phyloP scores from a whole-genome alignment of 2,113 vertebrate species.

The Tamias sibiricus region DNA sequence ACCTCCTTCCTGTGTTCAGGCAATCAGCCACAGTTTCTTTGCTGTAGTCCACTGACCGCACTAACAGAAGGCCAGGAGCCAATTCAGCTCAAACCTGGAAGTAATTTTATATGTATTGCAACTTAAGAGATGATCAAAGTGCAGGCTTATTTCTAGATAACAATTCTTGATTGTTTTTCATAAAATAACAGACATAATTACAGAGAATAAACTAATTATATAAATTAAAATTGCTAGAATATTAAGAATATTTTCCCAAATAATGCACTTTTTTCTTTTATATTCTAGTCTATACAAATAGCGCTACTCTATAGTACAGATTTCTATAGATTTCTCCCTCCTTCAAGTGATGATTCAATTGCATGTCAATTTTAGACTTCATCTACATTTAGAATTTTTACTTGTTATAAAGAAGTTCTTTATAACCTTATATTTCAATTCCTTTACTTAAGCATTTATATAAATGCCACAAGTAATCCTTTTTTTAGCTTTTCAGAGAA shows the following conservation, averaged over 20 bases:
- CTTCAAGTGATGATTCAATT: background rate
- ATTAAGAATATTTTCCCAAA: background rate
- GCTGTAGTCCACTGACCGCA: background rate
- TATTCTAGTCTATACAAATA: background rate
- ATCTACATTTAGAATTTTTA: background rate
- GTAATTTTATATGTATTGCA: slow-evolving; percentile 29
- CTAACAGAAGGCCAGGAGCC: background rate
- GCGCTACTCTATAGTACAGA: background rate
- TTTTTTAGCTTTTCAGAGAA: slow-evolving; percentile 26
- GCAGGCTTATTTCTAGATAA: slow-evolving; percentile 7
- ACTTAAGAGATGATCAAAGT: slow-evolving; percentile 27
- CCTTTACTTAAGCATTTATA: background rate
- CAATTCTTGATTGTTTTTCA: slow-evolving; percentile 28
- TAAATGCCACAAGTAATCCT: background rate
- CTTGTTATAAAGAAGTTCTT: slow-evolving; percentile 34
- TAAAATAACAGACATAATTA: background rate
- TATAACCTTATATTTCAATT: background rate
- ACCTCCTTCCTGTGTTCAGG: slow-evolving; percentile 56
- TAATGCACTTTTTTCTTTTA: background rate
- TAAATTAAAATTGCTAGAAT: background rate
- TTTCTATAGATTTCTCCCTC: background rate
- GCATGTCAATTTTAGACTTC: background rate
- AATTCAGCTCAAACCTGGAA: background rate
- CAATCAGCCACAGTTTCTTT: background rate
- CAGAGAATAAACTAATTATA: slow-evolving; percentile 6